Evolutionary conservation across 1,140 invertebrate genomes (phyloP).

Genomic region (Ceratina calcarata): DNA sequence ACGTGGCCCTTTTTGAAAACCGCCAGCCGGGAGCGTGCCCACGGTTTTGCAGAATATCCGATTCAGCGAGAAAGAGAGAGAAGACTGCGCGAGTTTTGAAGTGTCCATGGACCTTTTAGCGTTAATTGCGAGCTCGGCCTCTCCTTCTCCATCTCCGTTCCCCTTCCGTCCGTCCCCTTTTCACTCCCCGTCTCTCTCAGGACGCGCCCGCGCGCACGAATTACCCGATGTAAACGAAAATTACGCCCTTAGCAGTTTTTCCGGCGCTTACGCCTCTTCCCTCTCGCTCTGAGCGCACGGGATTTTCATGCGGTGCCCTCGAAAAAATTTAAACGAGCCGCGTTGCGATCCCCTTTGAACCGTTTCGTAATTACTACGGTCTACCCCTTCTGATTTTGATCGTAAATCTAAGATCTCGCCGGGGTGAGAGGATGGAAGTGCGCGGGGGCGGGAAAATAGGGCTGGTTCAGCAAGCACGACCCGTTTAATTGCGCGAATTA

Average conservation of each 20-base stretch:
- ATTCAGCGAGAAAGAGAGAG: not conserved
- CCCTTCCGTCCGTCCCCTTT: not conserved
- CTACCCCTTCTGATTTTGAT: slow-evolving; percentile 25
- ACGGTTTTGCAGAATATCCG: slow-evolving; percentile 56
- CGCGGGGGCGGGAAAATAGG: not conserved
- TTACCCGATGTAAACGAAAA: slow-evolving; percentile 57
- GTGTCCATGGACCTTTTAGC: slow-evolving; percentile 63
- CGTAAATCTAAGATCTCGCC: slow-evolving; percentile 42
- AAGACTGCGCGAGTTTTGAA: slow-evolving; percentile 46
- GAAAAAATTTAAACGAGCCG: slow-evolving; percentile 52
- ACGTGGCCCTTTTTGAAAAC: slow-evolving; percentile 57
- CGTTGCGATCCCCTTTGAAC: slow-evolving; percentile 33
- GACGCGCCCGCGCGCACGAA: not conserved
- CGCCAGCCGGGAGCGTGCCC: slow-evolving; percentile 30
- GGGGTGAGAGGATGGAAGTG: not conserved
- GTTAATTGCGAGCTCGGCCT: slow-evolving; percentile 61
- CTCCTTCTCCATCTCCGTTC: not conserved
- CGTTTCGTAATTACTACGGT: slow-evolving; percentile 38
- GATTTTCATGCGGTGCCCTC: slow-evolving; percentile 36
- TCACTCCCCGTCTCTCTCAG: not conserved
- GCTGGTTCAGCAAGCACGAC: slow-evolving; percentile 9
- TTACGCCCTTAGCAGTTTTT: slow-evolving; percentile 54
- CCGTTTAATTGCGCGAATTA: slow-evolving; percentile 46
- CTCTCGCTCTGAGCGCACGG: slow-evolving; percentile 6
- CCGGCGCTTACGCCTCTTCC: slow-evolving; percentile 5